These are phyloP conservation scores for Phylloscopus whistleri DNA, from an alignment of 2,113 vertebrate genomes.

Conservation along the genomic window DNA sequence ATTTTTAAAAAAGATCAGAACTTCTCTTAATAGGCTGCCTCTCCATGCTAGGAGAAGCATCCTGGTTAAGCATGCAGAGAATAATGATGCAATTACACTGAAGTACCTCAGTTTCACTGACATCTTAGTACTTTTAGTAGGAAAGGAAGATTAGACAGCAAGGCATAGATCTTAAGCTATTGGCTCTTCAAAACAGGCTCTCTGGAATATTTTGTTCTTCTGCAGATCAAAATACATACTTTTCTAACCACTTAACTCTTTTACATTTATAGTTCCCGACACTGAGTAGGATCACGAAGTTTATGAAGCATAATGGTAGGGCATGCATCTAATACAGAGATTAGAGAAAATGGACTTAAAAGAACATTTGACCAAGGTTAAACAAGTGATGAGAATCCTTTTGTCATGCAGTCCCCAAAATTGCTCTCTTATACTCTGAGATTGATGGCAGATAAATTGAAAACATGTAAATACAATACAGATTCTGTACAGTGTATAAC, in stretches of 20 bases:
- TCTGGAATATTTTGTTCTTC: background rate
- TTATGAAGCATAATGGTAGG: background rate
- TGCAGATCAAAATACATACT: background rate
- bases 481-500: background rate
- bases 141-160: background rate
- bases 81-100: background rate
- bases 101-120: background rate
- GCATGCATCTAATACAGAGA: background rate
- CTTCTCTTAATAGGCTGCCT: conserved; percentile 23
- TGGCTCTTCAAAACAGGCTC: background rate
- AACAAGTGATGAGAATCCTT: background rate
- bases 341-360: background rate
- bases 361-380: background rate
- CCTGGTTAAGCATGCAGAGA: background rate
- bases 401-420: background rate
- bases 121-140: background rate
- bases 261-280: background rate
- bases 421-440: background rate
- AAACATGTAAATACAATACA: background rate
- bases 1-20: background rate
- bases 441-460: background rate
- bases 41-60: background rate
- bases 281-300: background rate
- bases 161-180: background rate
- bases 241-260: background rate